A percentile compares a stretch with the other conserved stretches of the same genome.
Evolutionary conservation across 2,113 vertebrate genomes (phyloP).

Genomic region (Zonotrichia leucophrys): DNA sequence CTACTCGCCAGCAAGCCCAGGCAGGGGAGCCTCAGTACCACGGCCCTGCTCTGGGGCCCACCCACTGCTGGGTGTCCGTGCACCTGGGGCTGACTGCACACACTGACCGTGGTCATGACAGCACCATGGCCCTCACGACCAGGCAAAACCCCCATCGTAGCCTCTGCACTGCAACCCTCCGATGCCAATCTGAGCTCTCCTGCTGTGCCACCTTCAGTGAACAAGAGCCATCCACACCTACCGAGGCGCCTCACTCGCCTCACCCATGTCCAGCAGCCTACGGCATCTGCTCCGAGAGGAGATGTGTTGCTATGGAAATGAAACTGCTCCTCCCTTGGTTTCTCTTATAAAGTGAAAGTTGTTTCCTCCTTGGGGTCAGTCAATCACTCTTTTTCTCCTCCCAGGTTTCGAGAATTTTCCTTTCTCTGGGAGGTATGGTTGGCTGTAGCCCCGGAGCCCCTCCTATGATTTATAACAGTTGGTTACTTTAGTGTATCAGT

Average conservation of each 20-base stretch:
- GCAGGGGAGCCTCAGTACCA: not conserved
- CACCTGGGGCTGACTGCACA: accelerated
- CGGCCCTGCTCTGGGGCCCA: accelerated
- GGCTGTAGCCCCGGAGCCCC: too few relatives aligned
- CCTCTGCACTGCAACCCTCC: accelerated
- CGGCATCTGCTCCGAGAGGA: accelerated
- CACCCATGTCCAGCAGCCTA: not conserved
- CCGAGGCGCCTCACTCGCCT: accelerated
- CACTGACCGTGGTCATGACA: accelerated
- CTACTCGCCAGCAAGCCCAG: accelerated
- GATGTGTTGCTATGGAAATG: too few relatives aligned
- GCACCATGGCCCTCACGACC: accelerated
- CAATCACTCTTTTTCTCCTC: too few relatives aligned
- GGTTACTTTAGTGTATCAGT: too few relatives aligned
- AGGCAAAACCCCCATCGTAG: accelerated
- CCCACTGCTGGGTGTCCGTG: accelerated
- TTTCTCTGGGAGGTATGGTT: too few relatives aligned
- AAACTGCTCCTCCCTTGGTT: too few relatives aligned
- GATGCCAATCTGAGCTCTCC: not conserved
- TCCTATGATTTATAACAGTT: too few relatives aligned
- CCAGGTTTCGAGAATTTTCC: too few relatives aligned
- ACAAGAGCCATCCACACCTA: not conserved
- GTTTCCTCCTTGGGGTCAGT: too few relatives aligned
- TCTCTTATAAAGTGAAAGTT: too few relatives aligned
- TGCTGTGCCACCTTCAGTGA: accelerated